phyloP scores from a whole-genome alignment of 2,888 invertebrate genomes.

The Trachelus iudaicus region DNA sequence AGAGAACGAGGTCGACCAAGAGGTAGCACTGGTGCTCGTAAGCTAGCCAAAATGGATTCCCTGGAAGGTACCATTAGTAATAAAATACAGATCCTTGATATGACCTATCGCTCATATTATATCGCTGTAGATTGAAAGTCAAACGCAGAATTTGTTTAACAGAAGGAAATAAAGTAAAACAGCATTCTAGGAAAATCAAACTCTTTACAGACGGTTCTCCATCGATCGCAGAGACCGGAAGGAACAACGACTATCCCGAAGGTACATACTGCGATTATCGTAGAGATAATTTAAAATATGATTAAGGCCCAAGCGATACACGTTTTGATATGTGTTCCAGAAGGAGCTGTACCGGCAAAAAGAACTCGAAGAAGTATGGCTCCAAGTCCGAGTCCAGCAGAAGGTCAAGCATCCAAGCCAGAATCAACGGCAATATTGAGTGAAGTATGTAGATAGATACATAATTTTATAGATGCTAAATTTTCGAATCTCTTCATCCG shows the following conservation, averaged over 20 bases:
- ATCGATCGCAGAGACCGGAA: conserved; percentile 50
- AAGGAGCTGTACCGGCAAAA: conserved; percentile 52
- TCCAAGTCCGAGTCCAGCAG: conserved; percentile 64
- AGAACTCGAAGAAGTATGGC: conserved; percentile 57
- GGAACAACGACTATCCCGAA: conserved; percentile 56
- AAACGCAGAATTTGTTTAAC: neutral
- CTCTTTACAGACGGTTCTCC: conserved; percentile 48
- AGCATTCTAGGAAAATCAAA: neutral
- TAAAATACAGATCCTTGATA: too few relatives aligned
- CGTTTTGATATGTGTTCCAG: conserved; percentile 32
- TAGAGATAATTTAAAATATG: conserved; percentile 1
- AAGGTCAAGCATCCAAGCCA: conserved; percentile 63
- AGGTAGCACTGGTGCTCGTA: conserved; percentile 46
- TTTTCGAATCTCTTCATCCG: neutral
- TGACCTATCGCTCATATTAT: too few relatives aligned
- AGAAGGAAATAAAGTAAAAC: neutral
- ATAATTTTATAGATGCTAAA: neutral
- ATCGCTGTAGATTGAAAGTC: neutral
- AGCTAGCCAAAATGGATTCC: conserved; percentile 51
- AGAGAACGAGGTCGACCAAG: conserved; percentile 53
- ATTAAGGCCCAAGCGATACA: neutral
- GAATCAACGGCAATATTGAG: conserved; percentile 63
- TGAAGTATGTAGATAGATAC: conserved; percentile 43
- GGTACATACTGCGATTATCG: conserved; percentile 37
- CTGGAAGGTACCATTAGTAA: conserved; percentile 43